Evolutionary conservation across 2,888 invertebrate genomes (phyloP).

Genomic region (Heliconius erato): DNA sequence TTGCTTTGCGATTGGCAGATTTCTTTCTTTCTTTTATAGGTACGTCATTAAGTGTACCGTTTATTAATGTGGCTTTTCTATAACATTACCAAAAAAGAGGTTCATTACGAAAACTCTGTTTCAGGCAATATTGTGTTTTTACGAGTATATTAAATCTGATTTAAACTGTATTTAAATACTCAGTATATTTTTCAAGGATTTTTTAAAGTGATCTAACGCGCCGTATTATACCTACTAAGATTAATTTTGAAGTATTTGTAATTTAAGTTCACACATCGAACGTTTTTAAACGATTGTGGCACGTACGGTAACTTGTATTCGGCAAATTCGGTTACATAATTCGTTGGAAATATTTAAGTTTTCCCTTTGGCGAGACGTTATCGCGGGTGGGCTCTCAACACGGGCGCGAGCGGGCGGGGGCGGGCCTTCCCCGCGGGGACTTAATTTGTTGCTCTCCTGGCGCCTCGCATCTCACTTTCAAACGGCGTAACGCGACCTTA

Average conservation of each 20-base stretch:
- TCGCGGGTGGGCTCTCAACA: constrained; percentile 79
- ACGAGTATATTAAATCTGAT: not conserved
- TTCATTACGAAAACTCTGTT: not conserved
- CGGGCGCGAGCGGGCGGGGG: constrained; percentile 65
- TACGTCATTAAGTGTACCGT: constrained; percentile 79
- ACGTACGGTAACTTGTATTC: constrained; percentile 80
- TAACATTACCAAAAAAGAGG: constrained; percentile 62
- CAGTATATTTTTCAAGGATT: not conserved
- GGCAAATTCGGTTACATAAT: constrained; percentile 80
- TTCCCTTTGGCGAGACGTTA: constrained; percentile 82
- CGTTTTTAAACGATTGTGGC: constrained; percentile 63
- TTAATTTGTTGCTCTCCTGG: constrained; percentile 86
- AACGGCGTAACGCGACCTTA: constrained; percentile 84
- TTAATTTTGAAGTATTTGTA: not conserved
- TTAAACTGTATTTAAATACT: not conserved
- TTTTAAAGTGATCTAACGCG: not conserved
- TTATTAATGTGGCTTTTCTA: constrained; percentile 75
- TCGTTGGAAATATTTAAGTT: constrained; percentile 82
- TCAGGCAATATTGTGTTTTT: constrained; percentile 34
- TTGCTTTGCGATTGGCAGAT: constrained; percentile 84
- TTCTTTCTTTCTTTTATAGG: constrained; percentile 78
- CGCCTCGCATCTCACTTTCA: constrained; percentile 85
- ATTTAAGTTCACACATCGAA: constrained; percentile 31
- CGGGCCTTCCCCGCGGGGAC: constrained; percentile 79
- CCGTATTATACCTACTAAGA: not conserved